Evolutionary conservation across 2,888 invertebrate genomes (phyloP).

Genomic region (Serripes groenlandicus): DNA sequence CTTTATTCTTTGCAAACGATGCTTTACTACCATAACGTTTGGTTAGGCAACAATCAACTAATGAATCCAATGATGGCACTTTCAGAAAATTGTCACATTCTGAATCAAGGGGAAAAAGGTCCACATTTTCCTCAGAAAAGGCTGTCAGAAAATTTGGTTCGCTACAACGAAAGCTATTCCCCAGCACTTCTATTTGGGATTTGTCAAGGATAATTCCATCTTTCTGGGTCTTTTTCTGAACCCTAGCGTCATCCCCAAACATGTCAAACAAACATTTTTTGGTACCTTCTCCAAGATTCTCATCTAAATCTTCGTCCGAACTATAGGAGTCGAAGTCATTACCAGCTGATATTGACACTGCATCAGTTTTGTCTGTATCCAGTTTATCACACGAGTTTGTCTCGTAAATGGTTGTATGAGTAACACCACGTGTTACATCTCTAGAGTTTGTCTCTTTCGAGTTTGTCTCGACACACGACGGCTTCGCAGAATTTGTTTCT

Average conservation of each 20-base stretch:
- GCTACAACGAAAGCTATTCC: constrained; percentile 20
- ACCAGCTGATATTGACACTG: constrained; percentile 18
- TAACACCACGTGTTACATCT: too few relatives aligned
- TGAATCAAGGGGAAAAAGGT: constrained; percentile 16
- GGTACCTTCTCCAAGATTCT: background rate
- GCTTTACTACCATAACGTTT: constrained; percentile 41
- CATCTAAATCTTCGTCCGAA: background rate
- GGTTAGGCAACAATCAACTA: constrained; percentile 37
- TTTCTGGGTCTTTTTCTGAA: constrained; percentile 16
- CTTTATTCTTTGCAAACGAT: constrained; percentile 34
- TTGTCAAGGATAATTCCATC: constrained; percentile 24
- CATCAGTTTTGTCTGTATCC: constrained; percentile 6
- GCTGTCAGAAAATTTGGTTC: constrained; percentile 40
- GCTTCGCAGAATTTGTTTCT: too few relatives aligned
- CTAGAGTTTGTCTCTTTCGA: too few relatives aligned
- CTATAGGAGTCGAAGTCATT: background rate
- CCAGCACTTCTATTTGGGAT: constrained; percentile 21
- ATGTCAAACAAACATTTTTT: constrained; percentile 31
- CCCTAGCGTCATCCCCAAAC: constrained; percentile 32
- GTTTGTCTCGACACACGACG: too few relatives aligned
- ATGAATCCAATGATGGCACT: constrained; percentile 41
- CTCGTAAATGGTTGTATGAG: background rate
- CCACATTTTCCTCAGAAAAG: constrained; percentile 41
- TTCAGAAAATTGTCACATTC: constrained; percentile 37
- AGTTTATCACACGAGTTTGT: background rate